Percentiles rank a stretch among this genome's conserved stretches.
Evolutionary conservation across 2,113 vertebrate genomes (phyloP).

Genomic region (Pseudorectes ferrugineus): DNA sequence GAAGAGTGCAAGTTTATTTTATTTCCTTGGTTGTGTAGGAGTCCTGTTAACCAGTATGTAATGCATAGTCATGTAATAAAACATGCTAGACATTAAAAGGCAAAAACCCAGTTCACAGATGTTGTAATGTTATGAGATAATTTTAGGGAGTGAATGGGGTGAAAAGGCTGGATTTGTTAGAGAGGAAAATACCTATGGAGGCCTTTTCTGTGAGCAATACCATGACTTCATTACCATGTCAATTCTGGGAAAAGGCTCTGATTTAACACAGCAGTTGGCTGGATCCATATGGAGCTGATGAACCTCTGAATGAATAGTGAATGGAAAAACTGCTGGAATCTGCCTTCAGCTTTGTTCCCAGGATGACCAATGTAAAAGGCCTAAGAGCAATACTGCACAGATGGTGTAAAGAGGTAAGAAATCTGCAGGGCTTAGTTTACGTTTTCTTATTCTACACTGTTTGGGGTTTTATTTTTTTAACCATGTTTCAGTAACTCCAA

Average conservation of each 20-base stretch:
- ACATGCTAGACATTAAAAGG: constrained; percentile 64
- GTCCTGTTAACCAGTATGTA: constrained; percentile 41
- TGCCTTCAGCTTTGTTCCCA: constrained; percentile 92
- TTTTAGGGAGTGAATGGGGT: constrained; percentile 75
- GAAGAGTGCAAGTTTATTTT: constrained; percentile 20
- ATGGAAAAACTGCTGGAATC: constrained; percentile 93
- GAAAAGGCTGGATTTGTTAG: constrained; percentile 77
- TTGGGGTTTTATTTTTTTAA: not conserved
- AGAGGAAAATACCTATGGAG: constrained; percentile 75
- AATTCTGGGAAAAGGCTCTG: constrained; percentile 84
- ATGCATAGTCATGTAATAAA: constrained; percentile 42
- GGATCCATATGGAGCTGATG: constrained; percentile 87
- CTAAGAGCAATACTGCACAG: constrained; percentile 81
- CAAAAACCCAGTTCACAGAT: constrained; percentile 76
- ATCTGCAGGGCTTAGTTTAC: constrained; percentile 53
- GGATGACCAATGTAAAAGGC: constrained; percentile 89
- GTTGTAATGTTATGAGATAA: constrained; percentile 80
- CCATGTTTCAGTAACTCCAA: not conserved
- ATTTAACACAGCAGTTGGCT: constrained; percentile 89
- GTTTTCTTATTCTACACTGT: constrained; percentile 27
- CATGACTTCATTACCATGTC: constrained; percentile 94
- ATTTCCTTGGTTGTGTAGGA: constrained; percentile 34
- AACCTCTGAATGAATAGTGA: constrained; percentile 94
- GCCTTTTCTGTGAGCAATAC: constrained; percentile 73
- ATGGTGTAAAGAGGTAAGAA: constrained; percentile 86